Base-by-base conservation (phyloP, 2,113 vertebrate genomes). In the Daubentonia madagascariensis region DNA sequence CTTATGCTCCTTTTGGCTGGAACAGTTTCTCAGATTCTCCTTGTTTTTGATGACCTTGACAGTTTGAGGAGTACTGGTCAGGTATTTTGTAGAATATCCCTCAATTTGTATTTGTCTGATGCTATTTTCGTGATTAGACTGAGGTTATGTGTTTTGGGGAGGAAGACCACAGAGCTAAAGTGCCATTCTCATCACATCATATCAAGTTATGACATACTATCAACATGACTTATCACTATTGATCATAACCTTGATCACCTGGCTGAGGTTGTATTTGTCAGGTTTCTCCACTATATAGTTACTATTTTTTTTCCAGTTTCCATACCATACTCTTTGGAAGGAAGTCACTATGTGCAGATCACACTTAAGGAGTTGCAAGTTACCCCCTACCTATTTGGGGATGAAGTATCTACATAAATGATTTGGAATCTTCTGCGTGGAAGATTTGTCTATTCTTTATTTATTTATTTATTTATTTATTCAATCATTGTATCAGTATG, bases 211-310 rank as follows among this genome's bases (percentile, higher is more conserved):
- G 4, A 78, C 35, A 1, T 17, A 4, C 35, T 3, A 20, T 11
- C 52, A 1, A 6, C 37, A 12, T 0, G 17, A 8, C 13, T 8
- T 18, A 3, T 3, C 11, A 32, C 14, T 65, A 35, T 61, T 32
- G 12, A 20, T 1, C 25, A 22, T 23, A 1, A 37, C 6, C 22
- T 7, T 7, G 30, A 20, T 12, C 17, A 0, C 30, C 37, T 0
- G 30, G 13, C 50, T 4, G 18, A 50, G 43, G 40, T 7, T 1
- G 16, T 4, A 14, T 32, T 6, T 6, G 12, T 40, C 45, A 28
- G 1, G 3, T 28, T 28, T 20, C n/a, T 63, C 37, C 37, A 9
- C 7, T 0, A 7, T 6, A 4, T 37, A 14, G 2, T 61, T 5
- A 8, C 8, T 30, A 17, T 52, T 52, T 85, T 50, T 35, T 89